phyloP scores from a whole-genome alignment of 2,888 invertebrate species.

The Dyspetes luteomarginatus region DNA sequence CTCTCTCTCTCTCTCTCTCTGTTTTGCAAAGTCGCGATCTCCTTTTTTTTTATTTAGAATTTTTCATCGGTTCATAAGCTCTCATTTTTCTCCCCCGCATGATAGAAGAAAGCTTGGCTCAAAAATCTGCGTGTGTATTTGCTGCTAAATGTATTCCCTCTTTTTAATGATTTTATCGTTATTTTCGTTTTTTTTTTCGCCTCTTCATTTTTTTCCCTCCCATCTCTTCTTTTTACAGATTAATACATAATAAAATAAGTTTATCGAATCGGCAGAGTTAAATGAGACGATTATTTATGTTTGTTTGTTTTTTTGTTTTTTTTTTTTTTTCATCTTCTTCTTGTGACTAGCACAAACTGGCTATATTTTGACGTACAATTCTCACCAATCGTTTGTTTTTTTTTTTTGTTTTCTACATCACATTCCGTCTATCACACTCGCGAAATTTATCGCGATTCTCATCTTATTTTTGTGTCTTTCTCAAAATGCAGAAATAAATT shows the following conservation, averaged over 20 bases:
- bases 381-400: slow-evolving; percentile 27
- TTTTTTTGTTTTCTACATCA: slow-evolving; percentile 15
- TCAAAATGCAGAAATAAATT: slow-evolving; percentile 58
- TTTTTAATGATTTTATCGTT: slow-evolving; percentile 27
- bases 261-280: slow-evolving; percentile 58
- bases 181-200: slow-evolving; percentile 11
- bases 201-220: background rate
- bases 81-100: slow-evolving; percentile 14
- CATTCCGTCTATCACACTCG: slow-evolving; percentile 23
- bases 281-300: slow-evolving; percentile 62
- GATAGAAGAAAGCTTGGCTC: slow-evolving; percentile 40
- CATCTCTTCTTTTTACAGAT: slow-evolving; percentile 32
- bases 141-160: background rate
- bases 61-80: slow-evolving; percentile 50
- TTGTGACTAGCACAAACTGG: slow-evolving; percentile 75
- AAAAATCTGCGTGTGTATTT: background rate
- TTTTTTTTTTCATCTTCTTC: slow-evolving; percentile 11
- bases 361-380: slow-evolving; percentile 66
- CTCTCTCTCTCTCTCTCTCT: slow-evolving; percentile 37
- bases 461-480: slow-evolving; percentile 13
- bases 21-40: slow-evolving; percentile 32
- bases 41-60: slow-evolving; percentile 37
- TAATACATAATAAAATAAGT: slow-evolving; percentile 57
- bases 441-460: slow-evolving; percentile 32
- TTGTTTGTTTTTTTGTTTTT: background rate